Conservation (phyloP, 2,797 vertebrate genomes). For the Anabas testudineus region DNA sequence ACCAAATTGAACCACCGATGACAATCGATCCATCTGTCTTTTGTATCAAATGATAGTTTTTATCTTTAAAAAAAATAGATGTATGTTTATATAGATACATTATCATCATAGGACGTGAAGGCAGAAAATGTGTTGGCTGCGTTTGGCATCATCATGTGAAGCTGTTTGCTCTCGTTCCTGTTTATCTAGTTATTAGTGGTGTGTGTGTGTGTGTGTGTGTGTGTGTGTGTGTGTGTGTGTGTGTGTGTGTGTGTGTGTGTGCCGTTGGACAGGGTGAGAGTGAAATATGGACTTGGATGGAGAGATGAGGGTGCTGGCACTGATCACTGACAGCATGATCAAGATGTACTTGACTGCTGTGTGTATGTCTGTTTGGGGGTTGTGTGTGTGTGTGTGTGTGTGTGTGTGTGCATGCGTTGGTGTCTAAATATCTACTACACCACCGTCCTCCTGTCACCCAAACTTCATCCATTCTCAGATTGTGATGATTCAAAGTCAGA, state of each 20-base stretch:
- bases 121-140: neutral
- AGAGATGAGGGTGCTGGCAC: conserved; percentile 72
- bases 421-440: conserved; percentile 61
- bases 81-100: neutral
- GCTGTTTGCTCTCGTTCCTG: conserved; percentile 3
- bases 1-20: neutral
- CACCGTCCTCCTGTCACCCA: conserved; percentile 1
- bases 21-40: too few relatives aligned
- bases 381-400: conserved; percentile 48
- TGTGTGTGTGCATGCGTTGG: conserved; percentile 53
- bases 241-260: conserved; percentile 20
- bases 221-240: conserved; percentile 25
- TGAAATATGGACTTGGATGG: conserved; percentile 76
- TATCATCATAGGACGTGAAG: neutral
- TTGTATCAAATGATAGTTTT: neutral
- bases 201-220: conserved; percentile 37
- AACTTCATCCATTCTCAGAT: conserved; percentile 73
- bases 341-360: conserved; percentile 89
- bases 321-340: conserved; percentile 88
- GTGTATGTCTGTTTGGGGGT: conserved; percentile 36
- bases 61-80: neutral
- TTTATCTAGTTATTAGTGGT: conserved; percentile 48
- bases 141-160: neutral
- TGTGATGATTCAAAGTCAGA: conserved; percentile 85
- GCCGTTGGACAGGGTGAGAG: conserved; percentile 65